Conservation (phyloP, 2,888 invertebrate species). For the Thereva unica region DNA sequence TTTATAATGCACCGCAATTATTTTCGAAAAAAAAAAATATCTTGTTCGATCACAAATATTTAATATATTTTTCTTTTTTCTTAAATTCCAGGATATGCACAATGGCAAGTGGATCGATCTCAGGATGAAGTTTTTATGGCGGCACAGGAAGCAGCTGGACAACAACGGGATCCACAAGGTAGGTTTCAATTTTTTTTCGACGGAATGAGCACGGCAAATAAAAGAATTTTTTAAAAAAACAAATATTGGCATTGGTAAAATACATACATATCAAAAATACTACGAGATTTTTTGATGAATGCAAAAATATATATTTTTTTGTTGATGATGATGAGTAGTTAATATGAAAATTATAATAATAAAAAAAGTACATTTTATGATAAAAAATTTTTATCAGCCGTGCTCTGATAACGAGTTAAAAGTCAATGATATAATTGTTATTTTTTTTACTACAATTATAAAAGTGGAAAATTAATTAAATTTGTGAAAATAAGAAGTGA, state of each 20-base stretch:
- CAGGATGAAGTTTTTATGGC: slow-evolving; percentile 85
- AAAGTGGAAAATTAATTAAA: neutral
- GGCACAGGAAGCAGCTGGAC: slow-evolving; percentile 73
- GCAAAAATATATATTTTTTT: neutral
- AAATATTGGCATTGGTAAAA: neutral
- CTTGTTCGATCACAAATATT: neutral
- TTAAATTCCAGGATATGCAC: slow-evolving; percentile 71
- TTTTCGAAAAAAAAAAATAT: neutral
- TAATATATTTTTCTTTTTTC: slow-evolving; percentile 18
- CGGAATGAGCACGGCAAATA: slow-evolving; percentile 36
- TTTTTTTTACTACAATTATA: neutral
- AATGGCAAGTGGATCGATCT: slow-evolving; percentile 84
- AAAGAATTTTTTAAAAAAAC: slow-evolving; percentile 9
- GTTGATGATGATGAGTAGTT: too few species aligned
- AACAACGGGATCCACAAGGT: slow-evolving; percentile 89
- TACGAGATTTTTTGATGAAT: neutral
- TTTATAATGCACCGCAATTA: too few species aligned
- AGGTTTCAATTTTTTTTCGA: slow-evolving; percentile 59
- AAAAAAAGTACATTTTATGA: too few species aligned
- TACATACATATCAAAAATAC: neutral
- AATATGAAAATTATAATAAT: too few species aligned
- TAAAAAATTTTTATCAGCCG: slow-evolving; percentile 25
- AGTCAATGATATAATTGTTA: slow-evolving; percentile 23
- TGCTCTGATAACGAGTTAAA: slow-evolving; percentile 25
- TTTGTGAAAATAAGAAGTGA: slow-evolving; percentile 5